Conservation (phyloP, 2,888 invertebrate species). For the Chymomyza procnemis region DNA sequence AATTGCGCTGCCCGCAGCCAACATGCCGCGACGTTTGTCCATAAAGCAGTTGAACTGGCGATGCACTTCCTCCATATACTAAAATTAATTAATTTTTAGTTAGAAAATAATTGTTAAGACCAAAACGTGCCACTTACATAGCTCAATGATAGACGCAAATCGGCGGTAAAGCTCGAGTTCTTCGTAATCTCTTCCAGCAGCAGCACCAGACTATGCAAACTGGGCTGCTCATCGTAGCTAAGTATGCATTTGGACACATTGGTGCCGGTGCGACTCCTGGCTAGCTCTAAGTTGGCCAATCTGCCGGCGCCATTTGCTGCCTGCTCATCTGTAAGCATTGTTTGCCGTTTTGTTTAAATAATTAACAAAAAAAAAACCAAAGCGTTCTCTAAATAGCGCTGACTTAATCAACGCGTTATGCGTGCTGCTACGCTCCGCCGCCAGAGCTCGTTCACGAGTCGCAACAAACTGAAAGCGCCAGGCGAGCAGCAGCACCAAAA, state of each 20-base stretch:
- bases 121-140: constrained; percentile 61
- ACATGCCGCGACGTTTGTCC: constrained; percentile 5
- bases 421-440: neutral
- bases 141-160: constrained; percentile 66
- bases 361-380: neutral
- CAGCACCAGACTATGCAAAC: constrained; percentile 57
- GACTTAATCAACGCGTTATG: constrained; percentile 52
- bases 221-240: constrained; percentile 54
- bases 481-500: neutral
- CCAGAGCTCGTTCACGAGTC: neutral
- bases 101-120: neutral
- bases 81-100: neutral
- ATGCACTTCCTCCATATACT: constrained; percentile 72
- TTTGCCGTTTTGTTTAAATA: constrained; percentile 7
- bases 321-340: neutral
- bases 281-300: constrained; percentile 49
- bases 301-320: constrained; percentile 9
- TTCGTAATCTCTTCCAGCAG: constrained; percentile 73
- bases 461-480: neutral
- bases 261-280: constrained; percentile 65
- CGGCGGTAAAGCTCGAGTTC: constrained; percentile 68
- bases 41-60: constrained; percentile 13
- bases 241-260: constrained; percentile 67
- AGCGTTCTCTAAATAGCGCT: constrained; percentile 52
- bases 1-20: constrained; percentile 53